Evolutionary conservation across 2,113 vertebrate species (phyloP), one percentile per base, ranked within the genome.

Genomic region (Leptobrachium ailaonicum): DNA sequence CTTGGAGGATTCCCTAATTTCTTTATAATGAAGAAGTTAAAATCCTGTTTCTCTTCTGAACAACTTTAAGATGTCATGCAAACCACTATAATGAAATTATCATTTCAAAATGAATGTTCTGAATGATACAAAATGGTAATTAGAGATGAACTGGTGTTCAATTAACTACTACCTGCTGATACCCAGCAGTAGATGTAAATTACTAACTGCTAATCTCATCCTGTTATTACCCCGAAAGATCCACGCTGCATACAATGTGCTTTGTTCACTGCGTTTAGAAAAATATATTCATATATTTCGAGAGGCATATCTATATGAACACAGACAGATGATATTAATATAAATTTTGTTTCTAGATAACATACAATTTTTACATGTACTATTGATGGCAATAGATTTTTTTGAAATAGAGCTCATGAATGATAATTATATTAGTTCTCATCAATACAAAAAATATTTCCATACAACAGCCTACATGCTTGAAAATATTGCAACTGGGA

Each of bases 121-220:
- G 79, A 81, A 81, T 81, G 64, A 81, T 81, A 58, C 64, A 81
- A 56, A 81, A 74, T 75, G 64, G 79, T 81, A 81, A 81, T 81
- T 81, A 75, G 64, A 75, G 72, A 75, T 69, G 72, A 60, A 81
- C 64, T 81, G 72, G 79, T 81, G 79, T 81, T 81, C 72, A 81
- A 81, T 81, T 81, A 81, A 69, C 71, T 60, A 81, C 79, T 81
- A 81, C 79, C 79, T 81, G 79, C 79, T 81, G 72, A 44, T 75
- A 56, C 79, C 45, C 79, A 81, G 79, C 79, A 68, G 77, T 13
- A 50, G 41, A 60, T 73, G 62, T 41, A 73, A 66, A 80, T 80
- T 66, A 73, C 71, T 69, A 50, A 62, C 53, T 69, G 66, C 79
- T 81, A 81, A 81, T 81, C 43, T 70, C 73, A 74, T 67, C 72